phyloP scores from a whole-genome alignment of 1,140 invertebrate species.

The Scylla paramamosain region DNA sequence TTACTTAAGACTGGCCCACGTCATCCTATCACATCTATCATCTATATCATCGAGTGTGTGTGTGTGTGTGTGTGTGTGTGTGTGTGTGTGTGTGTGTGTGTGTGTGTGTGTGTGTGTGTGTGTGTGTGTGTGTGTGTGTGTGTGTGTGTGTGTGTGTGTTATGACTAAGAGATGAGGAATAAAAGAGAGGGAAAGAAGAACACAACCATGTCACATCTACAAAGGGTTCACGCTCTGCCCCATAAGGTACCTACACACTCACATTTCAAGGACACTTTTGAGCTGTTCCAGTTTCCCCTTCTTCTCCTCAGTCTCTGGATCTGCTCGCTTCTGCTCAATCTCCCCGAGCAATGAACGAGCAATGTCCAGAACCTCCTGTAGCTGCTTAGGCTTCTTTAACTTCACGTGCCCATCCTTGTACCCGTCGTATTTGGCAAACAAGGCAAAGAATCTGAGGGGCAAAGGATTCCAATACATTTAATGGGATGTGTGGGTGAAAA shows the following conservation, averaged over 20 bases:
- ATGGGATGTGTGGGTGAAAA: too few species aligned
- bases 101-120: slow-evolving; percentile 45
- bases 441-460: slow-evolving; percentile 94
- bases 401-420: slow-evolving; percentile 98
- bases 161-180: background rate
- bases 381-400: slow-evolving; percentile 97
- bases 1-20: too few species aligned
- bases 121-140: slow-evolving; percentile 13
- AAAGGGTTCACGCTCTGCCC: background rate
- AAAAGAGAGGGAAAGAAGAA: background rate
- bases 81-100: slow-evolving; percentile 42
- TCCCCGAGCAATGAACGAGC: slow-evolving; percentile 92
- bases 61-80: slow-evolving; percentile 35
- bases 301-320: slow-evolving; percentile 97
- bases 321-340: slow-evolving; percentile 91
- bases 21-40: too few species aligned
- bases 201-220: background rate
- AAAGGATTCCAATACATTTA: background rate
- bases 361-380: slow-evolving; percentile 98
- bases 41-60: too few species aligned
- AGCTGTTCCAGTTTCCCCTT: slow-evolving; percentile 98
- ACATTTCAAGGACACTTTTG: slow-evolving; percentile 99
- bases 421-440: slow-evolving; percentile 98
- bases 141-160: too few species aligned
- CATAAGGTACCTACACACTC: slow-evolving; percentile 79